These are phyloP conservation scores for Sinocyclocheilus grahami DNA, from an alignment of 2,113 vertebrate genomes.

Conservation along the genomic window DNA sequence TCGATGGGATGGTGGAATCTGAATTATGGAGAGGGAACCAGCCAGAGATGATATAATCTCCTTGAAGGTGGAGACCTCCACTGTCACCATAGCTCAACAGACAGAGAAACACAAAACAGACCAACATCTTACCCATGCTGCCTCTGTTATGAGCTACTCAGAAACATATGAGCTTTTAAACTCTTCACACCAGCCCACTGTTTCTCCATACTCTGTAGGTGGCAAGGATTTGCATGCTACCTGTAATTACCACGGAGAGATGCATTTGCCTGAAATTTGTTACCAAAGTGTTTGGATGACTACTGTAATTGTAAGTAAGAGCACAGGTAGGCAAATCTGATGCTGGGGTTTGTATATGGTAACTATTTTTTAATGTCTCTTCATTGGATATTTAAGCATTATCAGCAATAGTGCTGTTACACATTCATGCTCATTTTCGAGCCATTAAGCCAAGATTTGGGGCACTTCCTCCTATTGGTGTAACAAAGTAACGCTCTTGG, in stretches of 20 bases:
- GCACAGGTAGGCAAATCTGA: background rate
- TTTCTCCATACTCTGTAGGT: conserved; percentile 16
- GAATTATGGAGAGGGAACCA: conserved; percentile 79
- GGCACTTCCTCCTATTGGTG: no score
- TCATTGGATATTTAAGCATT: background rate
- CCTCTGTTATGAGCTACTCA: background rate
- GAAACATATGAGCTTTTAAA: background rate
- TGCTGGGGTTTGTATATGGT: background rate
- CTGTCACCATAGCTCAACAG: conserved; percentile 56
- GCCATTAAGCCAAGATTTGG: no score
- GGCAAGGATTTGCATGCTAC: conserved; percentile 61
- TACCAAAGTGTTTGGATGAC: conserved; percentile 37
- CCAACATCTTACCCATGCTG: conserved; percentile 45
- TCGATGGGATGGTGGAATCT: background rate
- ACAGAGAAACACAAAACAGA: conserved; percentile 33
- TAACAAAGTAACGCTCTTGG: no score
- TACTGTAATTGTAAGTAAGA: background rate
- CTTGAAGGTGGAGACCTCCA: background rate
- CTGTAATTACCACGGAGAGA: conserved; percentile 41
- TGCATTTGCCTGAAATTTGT: conserved; percentile 66
- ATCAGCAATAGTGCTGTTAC: background rate
- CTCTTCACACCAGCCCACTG: background rate
- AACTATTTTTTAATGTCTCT: background rate
- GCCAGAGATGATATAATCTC: conserved; percentile 61
- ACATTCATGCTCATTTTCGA: no score